phyloP scores from a whole-genome alignment of 2,888 invertebrate species.

The Luperina nickerlii region DNA sequence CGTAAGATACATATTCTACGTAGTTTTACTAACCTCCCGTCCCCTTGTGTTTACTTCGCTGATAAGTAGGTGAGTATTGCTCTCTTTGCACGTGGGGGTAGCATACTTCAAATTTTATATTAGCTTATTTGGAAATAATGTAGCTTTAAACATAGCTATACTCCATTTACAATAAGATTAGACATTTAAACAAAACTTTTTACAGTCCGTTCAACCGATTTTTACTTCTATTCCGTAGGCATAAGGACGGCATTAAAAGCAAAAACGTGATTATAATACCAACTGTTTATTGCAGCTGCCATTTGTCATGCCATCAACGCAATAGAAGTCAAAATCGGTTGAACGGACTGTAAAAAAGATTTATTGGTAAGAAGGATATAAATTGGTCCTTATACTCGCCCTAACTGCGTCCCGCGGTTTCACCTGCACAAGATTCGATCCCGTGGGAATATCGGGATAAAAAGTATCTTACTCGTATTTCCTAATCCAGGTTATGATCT shows the following conservation, averaged over 20 bases:
- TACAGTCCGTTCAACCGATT: too few species aligned
- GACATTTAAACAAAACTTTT: too few species aligned
- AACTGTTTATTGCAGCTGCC: too few species aligned
- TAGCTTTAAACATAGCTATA: not conserved
- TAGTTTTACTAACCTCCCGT: constrained; percentile 64
- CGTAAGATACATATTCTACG: constrained; percentile 67
- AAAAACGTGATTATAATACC: too few species aligned
- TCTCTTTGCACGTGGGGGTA: constrained; percentile 9
- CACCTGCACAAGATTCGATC: not conserved
- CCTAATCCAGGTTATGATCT: not conserved
- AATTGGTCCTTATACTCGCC: not conserved
- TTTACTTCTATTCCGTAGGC: too few species aligned
- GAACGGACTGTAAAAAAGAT: too few species aligned
- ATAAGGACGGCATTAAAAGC: too few species aligned
- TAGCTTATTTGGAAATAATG: not conserved
- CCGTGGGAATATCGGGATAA: not conserved
- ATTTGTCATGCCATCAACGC: too few species aligned
- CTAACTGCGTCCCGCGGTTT: not conserved
- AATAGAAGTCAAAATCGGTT: too few species aligned
- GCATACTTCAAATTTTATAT: not conserved
- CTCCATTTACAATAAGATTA: too few species aligned
- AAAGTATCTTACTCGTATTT: too few species aligned
- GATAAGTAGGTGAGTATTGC: constrained; percentile 51
- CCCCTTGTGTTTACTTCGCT: constrained; percentile 53
- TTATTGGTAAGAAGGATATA: not conserved